Percentiles rank a stretch among this genome's conserved stretches.
These are phyloP conservation scores for Stenopsyche tienmushanensis DNA, from an alignment of 1,140 invertebrate species.

Conservation along the genomic window DNA sequence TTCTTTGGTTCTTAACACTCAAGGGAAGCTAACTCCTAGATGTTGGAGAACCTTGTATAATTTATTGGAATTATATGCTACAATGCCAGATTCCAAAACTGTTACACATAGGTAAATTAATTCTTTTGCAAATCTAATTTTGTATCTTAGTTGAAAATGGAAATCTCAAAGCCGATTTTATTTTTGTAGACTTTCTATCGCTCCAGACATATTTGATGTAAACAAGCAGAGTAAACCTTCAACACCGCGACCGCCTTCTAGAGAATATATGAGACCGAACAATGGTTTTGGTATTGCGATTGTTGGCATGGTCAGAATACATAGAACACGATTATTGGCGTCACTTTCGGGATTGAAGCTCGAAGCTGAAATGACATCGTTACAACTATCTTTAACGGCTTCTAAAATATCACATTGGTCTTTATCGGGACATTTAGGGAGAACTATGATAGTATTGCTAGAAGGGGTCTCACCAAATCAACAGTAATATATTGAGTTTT, in stretches of 20 bases:
- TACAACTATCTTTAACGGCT: slow-evolving; percentile 76
- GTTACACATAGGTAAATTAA: slow-evolving; percentile 58
- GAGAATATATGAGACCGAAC: slow-evolving; percentile 45
- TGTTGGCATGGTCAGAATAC: slow-evolving; percentile 86
- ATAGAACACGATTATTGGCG: slow-evolving; percentile 82
- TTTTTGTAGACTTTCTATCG: slow-evolving; percentile 49
- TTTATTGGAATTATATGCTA: slow-evolving; percentile 89
- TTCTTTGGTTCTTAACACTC: slow-evolving; percentile 27
- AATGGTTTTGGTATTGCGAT: slow-evolving; percentile 62
- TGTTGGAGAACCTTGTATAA: slow-evolving; percentile 96
- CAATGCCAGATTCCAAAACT: slow-evolving; percentile 92
- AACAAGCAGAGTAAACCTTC: slow-evolving; percentile 44
- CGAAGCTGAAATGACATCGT: slow-evolving; percentile 83
- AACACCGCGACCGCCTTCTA: slow-evolving; percentile 46
- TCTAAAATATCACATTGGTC: slow-evolving; percentile 87
- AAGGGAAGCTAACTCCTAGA: slow-evolving; percentile 63
- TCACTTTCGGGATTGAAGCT: slow-evolving; percentile 91
- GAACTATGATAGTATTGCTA: slow-evolving; percentile 88
- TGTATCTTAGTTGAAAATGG: too few species aligned
- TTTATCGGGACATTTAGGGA: slow-evolving; percentile 85
- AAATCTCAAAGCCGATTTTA: slow-evolving; percentile 1
- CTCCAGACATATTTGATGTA: slow-evolving; percentile 49
- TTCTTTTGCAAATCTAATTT: too few species aligned
- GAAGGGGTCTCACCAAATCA: slow-evolving; percentile 88
- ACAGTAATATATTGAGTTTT: slow-evolving; percentile 61